A percentile compares a stretch with the other conserved stretches of the same genome.
phyloP scores from a whole-genome alignment of 1,140 invertebrate genomes.

The Drosophila bifasciata region DNA sequence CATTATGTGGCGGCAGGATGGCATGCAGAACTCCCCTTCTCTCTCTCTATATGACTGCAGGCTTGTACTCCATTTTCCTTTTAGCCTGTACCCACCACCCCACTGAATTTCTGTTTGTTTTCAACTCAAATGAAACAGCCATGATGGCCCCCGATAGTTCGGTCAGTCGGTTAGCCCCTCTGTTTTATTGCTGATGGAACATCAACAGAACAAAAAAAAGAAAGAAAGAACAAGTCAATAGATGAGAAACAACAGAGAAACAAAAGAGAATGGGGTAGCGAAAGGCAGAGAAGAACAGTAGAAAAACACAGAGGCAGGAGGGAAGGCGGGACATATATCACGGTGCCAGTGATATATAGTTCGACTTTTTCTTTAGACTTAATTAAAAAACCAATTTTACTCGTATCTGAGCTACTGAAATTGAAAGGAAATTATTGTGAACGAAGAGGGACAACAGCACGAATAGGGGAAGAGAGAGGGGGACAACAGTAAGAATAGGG shows the following conservation, averaged over 20 bases:
- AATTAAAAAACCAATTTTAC: slow-evolving; percentile 77
- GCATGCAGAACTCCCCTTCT: background rate
- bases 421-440: slow-evolving; percentile 53
- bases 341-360: slow-evolving; percentile 37
- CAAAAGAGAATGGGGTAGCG: no score
- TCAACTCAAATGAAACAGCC: slow-evolving; percentile 21
- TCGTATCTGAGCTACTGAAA: slow-evolving; percentile 44
- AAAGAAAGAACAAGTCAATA: slow-evolving; percentile 11
- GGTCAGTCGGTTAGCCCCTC: slow-evolving; percentile 43
- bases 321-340: background rate
- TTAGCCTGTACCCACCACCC: background rate
- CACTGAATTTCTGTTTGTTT: slow-evolving; percentile 33
- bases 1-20: slow-evolving; percentile 33
- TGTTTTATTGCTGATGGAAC: slow-evolving; percentile 32
- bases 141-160: slow-evolving; percentile 22
- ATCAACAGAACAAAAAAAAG: slow-evolving; percentile 34
- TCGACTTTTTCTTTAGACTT: slow-evolving; percentile 45
- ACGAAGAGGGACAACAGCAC: background rate
- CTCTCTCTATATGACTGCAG: background rate
- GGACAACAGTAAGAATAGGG: slow-evolving; percentile 11
- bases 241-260: no score
- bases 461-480: background rate
- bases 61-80: slow-evolving; percentile 11
- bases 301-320: background rate
- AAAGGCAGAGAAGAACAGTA: background rate